Base-by-base conservation (phyloP, 1,140 invertebrate species). In the Lanistes nyassanus region DNA sequence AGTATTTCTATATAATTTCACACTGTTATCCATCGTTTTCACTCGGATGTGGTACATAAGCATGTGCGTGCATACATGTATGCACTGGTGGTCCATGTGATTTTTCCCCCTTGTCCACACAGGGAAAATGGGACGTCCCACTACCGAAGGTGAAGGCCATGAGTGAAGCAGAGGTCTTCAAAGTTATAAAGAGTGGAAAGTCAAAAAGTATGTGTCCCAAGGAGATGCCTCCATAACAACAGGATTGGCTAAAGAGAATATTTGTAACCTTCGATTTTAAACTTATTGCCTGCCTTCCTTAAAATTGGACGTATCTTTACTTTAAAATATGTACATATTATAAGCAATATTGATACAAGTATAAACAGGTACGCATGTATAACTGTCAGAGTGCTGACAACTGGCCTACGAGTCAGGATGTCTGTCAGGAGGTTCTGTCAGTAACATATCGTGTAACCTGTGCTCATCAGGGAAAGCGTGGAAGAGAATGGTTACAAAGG, bases 401-500 rank as follows among this genome's bases (percentile, higher is more conserved):
- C n/a, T n/a, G n/a, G n/a, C n/a, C n/a, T n/a, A n/a, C n/a, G n/a
- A n/a, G n/a, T n/a, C n/a, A n/a, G n/a, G n/a, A n/a, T n/a, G n/a
- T n/a, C n/a, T n/a, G n/a, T n/a, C n/a, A n/a, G n/a, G n/a, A n/a
- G n/a, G 42, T 47, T 13, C 29, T 36, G 31, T 67, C 23, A 53
- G 29, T 71, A 60, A 60, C 23, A 9, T 39, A 42, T 67, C 26
- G 42, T 67, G 39, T 26, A 39, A 58, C n/a, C 56, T 71, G 53
- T 78, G 42, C 64, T 66, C 80, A 79, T 34, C 76, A 90, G 88
- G 86, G 66, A 99, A 99, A 91, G 96, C 95, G 0, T 99, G 98
- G 98, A 99, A 99, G 86, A 91, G 98, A 77, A 99, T 99, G 97
- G 97, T 99, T 0, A 99, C 98, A 0, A 99, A 99, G 92, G 96